phyloP scores from a whole-genome alignment of 1,140 invertebrate species.

The Heliconius hewitsoni region DNA sequence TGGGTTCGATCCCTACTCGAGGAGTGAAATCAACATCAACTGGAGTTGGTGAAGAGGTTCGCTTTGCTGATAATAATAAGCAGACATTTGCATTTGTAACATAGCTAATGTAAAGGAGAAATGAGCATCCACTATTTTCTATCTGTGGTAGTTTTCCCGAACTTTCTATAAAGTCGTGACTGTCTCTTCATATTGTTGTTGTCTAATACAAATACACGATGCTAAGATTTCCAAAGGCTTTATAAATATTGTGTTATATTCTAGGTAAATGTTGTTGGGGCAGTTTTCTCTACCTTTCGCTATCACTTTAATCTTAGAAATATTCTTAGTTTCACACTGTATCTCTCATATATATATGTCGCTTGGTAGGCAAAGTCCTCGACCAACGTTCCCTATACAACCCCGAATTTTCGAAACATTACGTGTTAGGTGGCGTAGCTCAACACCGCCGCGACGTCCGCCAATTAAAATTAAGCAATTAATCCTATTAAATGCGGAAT shows the following conservation, averaged over 20 bases:
- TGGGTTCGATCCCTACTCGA: no score
- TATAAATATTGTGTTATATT: constrained; percentile 19
- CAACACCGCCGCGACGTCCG: no score
- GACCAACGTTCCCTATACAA: no score
- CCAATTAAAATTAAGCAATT: no score
- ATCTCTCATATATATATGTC: no score
- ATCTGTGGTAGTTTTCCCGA: constrained; percentile 39
- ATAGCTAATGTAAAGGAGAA: not conserved
- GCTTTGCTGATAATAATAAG: not conserved
- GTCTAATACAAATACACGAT: constrained; percentile 38
- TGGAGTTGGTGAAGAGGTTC: not conserved
- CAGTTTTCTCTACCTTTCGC: not conserved
- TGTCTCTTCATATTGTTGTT: constrained; percentile 32
- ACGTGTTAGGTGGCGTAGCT: no score
- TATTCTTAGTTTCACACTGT: not conserved
- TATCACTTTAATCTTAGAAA: not conserved
- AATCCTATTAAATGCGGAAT: no score
- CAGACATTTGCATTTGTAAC: not conserved
- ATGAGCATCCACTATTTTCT: constrained; percentile 25
- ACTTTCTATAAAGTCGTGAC: constrained; percentile 49
- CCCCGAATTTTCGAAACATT: no score
- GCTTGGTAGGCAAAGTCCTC: no score
- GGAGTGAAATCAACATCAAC: not conserved
- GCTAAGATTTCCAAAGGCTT: constrained; percentile 26
- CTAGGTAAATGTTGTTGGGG: not conserved